These are phyloP conservation scores for Xanthia togata DNA, from an alignment of 2,888 invertebrate species.

Conservation along the genomic window DNA sequence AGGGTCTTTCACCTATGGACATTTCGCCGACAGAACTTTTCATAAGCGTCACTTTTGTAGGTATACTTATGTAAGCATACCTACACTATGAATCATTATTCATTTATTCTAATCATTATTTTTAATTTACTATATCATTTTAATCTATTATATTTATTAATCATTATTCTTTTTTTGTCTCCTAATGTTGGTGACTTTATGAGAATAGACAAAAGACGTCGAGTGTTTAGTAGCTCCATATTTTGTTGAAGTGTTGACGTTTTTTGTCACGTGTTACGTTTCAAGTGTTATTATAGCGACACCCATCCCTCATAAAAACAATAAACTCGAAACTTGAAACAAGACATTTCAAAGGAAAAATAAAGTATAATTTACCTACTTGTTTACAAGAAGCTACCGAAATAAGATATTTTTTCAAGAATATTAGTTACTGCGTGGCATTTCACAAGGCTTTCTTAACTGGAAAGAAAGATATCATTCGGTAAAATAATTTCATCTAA, in stretches of 20 bases:
- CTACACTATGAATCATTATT: not conserved
- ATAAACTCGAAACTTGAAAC: slow-evolving; percentile 10
- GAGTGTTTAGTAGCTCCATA: not conserved
- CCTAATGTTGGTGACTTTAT: not conserved
- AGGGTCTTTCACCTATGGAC: no score
- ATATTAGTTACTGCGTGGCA: slow-evolving; percentile 13
- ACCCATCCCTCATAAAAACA: not conserved
- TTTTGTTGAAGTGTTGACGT: slow-evolving; percentile 8
- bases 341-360: not conserved
- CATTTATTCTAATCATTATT: no score
- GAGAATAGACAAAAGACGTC: not conserved
- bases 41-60: no score
- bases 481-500: not conserved
- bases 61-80: not conserved
- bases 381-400: not conserved
- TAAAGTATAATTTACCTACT: not conserved
- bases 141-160: no score
- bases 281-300: not conserved
- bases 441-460: slow-evolving; percentile 15
- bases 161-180: no score
- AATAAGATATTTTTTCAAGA: slow-evolving; percentile 8
- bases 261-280: not conserved
- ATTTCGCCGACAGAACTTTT: no score
- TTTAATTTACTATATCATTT: no score
- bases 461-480: not conserved